These are phyloP conservation scores for Philaethria dido DNA, from an alignment of 2,888 invertebrate species.

Conservation along the genomic window DNA sequence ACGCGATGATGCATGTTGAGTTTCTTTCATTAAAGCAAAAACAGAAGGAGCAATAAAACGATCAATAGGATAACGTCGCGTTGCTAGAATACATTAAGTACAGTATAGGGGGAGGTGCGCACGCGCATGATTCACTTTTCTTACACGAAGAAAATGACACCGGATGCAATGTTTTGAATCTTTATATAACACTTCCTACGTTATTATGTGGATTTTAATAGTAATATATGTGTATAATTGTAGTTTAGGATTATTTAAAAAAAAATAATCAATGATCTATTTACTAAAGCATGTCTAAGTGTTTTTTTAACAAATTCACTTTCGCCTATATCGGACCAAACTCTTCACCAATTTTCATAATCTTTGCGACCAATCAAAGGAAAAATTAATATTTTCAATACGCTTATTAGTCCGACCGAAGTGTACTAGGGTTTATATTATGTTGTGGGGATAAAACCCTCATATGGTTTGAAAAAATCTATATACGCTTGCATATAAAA, in stretches of 20 bases:
- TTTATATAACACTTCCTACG: not conserved
- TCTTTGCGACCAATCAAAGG: too few relatives aligned
- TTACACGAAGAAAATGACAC: conserved; percentile 3
- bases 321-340: too few relatives aligned
- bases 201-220: not conserved
- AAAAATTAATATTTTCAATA: too few relatives aligned
- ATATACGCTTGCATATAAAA: too few relatives aligned
- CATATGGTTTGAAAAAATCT: too few relatives aligned
- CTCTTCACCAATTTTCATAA: too few relatives aligned
- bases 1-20: conserved; percentile 11
- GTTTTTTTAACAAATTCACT: too few relatives aligned
- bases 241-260: not conserved
- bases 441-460: too few relatives aligned
- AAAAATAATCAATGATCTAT: too few relatives aligned
- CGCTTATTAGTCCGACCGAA: too few relatives aligned
- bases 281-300: too few relatives aligned
- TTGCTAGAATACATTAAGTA: conserved; percentile 31
- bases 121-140: conserved; percentile 33
- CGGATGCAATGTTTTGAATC: conserved; percentile 2
- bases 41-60: conserved; percentile 33
- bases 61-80: conserved; percentile 34
- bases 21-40: conserved; percentile 31
- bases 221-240: not conserved
- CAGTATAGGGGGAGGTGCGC: conserved; percentile 24
- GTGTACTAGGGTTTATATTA: too few relatives aligned